A percentile compares a stretch with the other conserved stretches of the same genome.
These are phyloP conservation scores for Anhinga rufa DNA, from an alignment of 2,113 vertebrate genomes.

Conservation along the genomic window DNA sequence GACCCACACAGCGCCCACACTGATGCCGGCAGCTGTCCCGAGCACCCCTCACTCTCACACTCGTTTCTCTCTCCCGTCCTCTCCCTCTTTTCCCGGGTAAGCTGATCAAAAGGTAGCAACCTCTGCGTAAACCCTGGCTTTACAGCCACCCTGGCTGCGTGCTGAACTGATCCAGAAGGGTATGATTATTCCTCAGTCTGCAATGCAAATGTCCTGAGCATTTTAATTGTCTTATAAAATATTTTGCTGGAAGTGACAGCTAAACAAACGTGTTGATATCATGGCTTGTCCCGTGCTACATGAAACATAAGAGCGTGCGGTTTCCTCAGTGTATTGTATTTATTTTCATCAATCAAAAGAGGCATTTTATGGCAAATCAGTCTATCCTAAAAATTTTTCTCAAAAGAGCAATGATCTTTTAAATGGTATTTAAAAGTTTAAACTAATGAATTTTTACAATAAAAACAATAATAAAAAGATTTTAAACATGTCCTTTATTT, in stretches of 20 bases:
- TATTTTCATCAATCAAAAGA: background rate
- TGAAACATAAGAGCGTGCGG: background rate
- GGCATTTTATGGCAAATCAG: background rate
- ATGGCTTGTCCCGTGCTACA: background rate
- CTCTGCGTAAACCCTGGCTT: background rate
- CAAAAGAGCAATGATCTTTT: background rate
- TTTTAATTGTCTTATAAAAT: conserved; percentile 5
- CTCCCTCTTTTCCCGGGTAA: background rate
- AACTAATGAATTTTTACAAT: background rate
- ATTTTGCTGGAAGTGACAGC: background rate
- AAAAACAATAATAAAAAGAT: background rate
- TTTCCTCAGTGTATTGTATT: background rate
- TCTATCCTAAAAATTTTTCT: background rate
- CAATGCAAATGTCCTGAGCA: background rate
- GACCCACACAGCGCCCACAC: rapidly evolving
- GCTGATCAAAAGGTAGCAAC: background rate
- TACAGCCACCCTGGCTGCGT: background rate
- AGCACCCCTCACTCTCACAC: background rate
- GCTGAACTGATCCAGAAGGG: background rate
- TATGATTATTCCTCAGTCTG: background rate
- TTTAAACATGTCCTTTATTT: background rate
- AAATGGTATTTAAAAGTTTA: background rate
- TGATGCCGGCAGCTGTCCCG: rapidly evolving
- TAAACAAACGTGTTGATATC: background rate
- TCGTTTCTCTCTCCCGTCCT: background rate